Evolutionary conservation across 1,140 invertebrate species (phyloP).

Genomic region (Neuroterus valhalla): DNA sequence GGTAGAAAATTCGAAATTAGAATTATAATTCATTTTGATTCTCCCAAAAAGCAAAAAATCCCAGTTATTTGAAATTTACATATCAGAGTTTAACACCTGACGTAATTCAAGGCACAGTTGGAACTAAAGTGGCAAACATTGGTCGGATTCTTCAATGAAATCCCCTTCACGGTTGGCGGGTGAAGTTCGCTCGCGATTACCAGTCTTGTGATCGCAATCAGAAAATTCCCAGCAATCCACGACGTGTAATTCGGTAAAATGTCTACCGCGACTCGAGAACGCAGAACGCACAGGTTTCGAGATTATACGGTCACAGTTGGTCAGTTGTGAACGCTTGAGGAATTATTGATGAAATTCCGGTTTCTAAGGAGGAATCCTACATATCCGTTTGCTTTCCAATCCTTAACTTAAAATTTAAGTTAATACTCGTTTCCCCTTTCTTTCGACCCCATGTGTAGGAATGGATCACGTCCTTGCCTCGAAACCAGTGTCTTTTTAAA

Average conservation of each 20-base stretch:
- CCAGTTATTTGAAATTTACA: conserved; percentile 1
- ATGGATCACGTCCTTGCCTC: not conserved
- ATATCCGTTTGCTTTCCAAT: conserved; percentile 39
- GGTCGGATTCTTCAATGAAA: conserved; percentile 20
- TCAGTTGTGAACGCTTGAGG: conserved; percentile 30
- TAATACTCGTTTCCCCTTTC: not conserved
- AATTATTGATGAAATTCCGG: conserved; percentile 49
- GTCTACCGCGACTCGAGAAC: not conserved
- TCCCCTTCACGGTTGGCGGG: not conserved
- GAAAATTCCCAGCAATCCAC: too few species aligned
- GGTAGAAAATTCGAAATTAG: not conserved
- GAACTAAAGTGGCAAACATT: not conserved
- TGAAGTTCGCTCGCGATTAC: conserved; percentile 12
- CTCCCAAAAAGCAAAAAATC: not conserved
- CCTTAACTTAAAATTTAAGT: not conserved
- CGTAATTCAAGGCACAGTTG: not conserved
- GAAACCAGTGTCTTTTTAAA: not conserved
- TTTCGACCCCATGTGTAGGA: not conserved
- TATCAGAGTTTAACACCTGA: conserved; percentile 11
- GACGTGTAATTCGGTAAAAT: too few species aligned
- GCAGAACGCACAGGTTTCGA: conserved; percentile 34
- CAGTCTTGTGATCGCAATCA: too few species aligned
- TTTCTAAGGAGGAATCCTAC: conserved; percentile 35
- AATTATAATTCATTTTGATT: not conserved
- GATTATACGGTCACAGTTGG: conserved; percentile 40